Percentiles rank a stretch among this genome's conserved stretches.
Conservation (phyloP, 2,113 vertebrate genomes). For the Tenrec ecaudatus region DNA sequence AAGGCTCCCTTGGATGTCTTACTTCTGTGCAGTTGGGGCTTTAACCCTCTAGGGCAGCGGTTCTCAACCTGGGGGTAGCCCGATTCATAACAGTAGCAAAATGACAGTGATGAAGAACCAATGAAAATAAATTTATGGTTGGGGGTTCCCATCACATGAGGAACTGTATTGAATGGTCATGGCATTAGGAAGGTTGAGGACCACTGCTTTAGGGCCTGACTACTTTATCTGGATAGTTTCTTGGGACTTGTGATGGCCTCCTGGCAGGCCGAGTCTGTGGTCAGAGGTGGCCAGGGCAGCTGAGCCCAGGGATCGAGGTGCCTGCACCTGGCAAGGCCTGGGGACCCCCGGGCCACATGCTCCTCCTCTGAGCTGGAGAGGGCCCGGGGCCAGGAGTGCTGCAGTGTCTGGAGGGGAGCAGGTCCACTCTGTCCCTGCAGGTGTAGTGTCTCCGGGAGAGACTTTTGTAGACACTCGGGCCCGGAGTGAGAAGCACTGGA, state of each 20-base stretch:
- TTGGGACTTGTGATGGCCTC: not conserved
- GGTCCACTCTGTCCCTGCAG: rapidly evolving
- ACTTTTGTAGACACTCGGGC: rapidly evolving
- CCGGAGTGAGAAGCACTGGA: rapidly evolving
- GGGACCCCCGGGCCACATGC: not conserved
- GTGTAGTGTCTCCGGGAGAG: rapidly evolving
- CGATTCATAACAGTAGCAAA: too few species aligned
- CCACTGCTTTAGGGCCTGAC: not conserved
- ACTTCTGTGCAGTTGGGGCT: not conserved
- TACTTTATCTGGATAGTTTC: not conserved
- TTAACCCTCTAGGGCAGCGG: too few species aligned
- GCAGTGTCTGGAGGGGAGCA: not conserved
- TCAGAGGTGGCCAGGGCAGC: not conserved
- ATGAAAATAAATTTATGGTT: too few species aligned
- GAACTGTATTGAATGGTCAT: too few species aligned
- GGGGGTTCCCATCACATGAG: too few species aligned
- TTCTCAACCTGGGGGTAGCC: too few species aligned
- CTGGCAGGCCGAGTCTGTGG: not conserved
- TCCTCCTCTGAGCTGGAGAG: not conserved
- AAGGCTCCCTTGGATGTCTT: not conserved
- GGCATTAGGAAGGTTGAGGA: too few species aligned
- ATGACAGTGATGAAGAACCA: too few species aligned
- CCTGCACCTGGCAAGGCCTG: not conserved
- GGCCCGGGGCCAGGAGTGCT: not conserved
- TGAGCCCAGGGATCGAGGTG: not conserved